These are phyloP conservation scores for Conus betulinus DNA, from an alignment of 1,140 invertebrate species.

Conservation along the genomic window DNA sequence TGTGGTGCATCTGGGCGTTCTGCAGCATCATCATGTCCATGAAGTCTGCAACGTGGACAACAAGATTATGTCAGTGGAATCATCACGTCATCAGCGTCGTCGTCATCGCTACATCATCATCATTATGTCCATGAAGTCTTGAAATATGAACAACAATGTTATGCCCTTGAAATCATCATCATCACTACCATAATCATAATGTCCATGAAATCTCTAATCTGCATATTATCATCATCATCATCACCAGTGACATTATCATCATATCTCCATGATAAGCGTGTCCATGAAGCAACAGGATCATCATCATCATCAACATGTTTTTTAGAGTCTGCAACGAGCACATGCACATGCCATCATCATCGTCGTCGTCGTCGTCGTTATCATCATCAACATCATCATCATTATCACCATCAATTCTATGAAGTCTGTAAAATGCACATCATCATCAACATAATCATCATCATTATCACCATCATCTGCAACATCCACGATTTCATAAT, in stretches of 20 bases:
- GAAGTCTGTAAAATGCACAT: constrained; percentile 51
- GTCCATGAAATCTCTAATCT: constrained; percentile 15
- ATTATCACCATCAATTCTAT: constrained; percentile 65
- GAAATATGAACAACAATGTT: neutral
- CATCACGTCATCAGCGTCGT: neutral
- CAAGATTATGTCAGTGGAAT: neutral
- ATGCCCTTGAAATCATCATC: neutral
- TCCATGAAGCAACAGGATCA: constrained; percentile 55
- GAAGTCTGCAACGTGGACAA: constrained; percentile 55
- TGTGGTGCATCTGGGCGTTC: constrained; percentile 72
- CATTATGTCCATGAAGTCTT: neutral
- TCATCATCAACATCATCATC: too few species aligned
- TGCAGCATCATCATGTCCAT: constrained; percentile 74
- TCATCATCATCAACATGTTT: too few species aligned
- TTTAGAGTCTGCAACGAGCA: too few species aligned
- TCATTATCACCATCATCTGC: too few species aligned
- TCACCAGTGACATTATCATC: constrained; percentile 35
- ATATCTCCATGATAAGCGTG: constrained; percentile 45
- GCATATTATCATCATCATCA: constrained; percentile 55
- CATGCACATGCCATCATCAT: constrained; percentile 58
- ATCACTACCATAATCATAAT: constrained; percentile 13
- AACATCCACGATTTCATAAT: too few species aligned
- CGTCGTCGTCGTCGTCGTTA: too few species aligned
- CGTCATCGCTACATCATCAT: constrained; percentile 18
- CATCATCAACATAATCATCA: too few species aligned